Base-by-base conservation (phyloP, 1,140 invertebrate genomes). In the Nomia melanderi region DNA sequence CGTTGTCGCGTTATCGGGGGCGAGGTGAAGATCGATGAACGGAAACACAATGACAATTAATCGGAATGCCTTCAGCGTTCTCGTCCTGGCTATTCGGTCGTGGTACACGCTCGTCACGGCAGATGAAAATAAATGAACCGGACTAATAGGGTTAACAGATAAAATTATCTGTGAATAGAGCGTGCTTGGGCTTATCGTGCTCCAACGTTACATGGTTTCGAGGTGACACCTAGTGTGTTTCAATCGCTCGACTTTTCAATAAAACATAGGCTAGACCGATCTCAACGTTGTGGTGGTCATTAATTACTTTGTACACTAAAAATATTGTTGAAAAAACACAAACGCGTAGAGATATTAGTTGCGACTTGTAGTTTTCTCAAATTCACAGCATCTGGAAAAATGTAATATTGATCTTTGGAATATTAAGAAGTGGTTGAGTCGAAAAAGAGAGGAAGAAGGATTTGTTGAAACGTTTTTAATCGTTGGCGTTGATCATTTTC, bases 51-150 rank as follows among this genome's bases (percentile, higher is more conserved):
- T 84, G 79, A 79, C 70, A 59, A 77, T 83, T 83, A 84, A 84
- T 83, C 56, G 70, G 9, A 39, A 39, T 39, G 76, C 69, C 81
- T 82, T 75, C 47, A 47, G 25, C 44, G 59, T 33, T n/a, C 59
- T 62, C 31, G 50, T 56, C 29, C 63, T 27, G 54, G 67, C 53
- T 73, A 72, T 73, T 73, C 76, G 33, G 44, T 57, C 47, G 47
- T 17, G 54, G 23, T 47, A 0, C 25, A 20, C 25, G 25, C 44
- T 44, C 65, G 7, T 36, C 20, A 14, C 20, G 50, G 31, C 47
- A 64, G 77, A 83, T 78, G 72, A 66, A 66, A 84, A 79, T 83
- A 79, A 84, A 84, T 80, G 74, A 54, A 65, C 67, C 60, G 17
- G 54, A 76, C 53, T 77, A 77, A 69, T 47, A 47, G 59, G 69